Base-by-base conservation (phyloP, 2,888 invertebrate species). In the Lypha dubia region DNA sequence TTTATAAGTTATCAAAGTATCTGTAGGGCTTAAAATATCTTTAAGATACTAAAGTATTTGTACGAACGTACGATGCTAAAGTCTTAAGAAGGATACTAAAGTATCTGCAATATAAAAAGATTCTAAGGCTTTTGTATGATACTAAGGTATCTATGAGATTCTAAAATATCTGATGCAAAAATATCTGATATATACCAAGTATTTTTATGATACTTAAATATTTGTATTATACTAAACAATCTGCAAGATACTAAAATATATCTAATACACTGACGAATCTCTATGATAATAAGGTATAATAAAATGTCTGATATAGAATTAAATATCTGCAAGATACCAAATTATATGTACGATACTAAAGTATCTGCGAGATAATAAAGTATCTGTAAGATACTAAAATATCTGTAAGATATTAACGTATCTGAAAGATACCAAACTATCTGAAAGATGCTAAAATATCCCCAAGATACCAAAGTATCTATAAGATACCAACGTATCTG, bases 191-290 rank as follows among this genome's bases (percentile, higher is more conserved):
- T n/a, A n/a, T n/a, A n/a, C n/a, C n/a, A 53, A 53, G 6, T 6
- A 24, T 28, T 11, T 28, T 1, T n/a, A 28, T n/a, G n/a, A 28
- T 28, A 53, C 6, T 6, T n/a, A 9, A 32, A 9, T 32, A 28
- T 56, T n/a, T 32, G 28, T 32, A 32, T 4, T 8, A 58, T 58
- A n/a, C n/a, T 58, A n/a, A 56, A 56, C n/a, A 32, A 32, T 56
- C 28, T n/a, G 1, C 8, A n/a, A 32, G 28, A 32, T n/a, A 32
- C 32, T n/a, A 56, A 56, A n/a, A 0, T 15, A 15, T 28, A 15
- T 13, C 1, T 15, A 5, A 24, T 5, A 28, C n/a, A 17, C 20
- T 22, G 5, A 28, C 5, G 13, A 20, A 60, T 60, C 17, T 60
- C 13, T 9, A 8, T 15, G 7, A n/a, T n/a, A n/a, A n/a, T n/a